Evolutionary conservation across 2,888 invertebrate species (phyloP), one percentile per base, ranked within the genome.

Genomic region (Clunio marinus): DNA sequence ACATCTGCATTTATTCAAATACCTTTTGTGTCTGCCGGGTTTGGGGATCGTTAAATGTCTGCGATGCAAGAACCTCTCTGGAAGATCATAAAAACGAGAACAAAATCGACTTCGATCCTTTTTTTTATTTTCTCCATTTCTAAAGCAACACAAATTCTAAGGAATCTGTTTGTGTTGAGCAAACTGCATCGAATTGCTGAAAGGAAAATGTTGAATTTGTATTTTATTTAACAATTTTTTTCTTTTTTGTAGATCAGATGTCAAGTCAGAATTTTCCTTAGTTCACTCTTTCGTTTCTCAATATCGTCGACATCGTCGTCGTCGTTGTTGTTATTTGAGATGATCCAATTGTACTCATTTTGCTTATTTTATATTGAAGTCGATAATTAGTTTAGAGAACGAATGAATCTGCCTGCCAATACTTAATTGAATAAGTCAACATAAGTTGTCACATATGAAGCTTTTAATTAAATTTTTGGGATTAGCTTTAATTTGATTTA

Each of bases 401-500:
- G n/a, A n/a, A n/a, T n/a, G 32, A 32, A 8, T 5, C 32, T 32
- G 10, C 15, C n/a, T 41, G 41, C 41, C 10, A 41, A n/a, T 2
- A 15, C 41, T 15, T 41, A 41, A 41, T 41, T 41, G n/a, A 41
- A 41, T 41, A 41, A 41, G 41, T n/a, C n/a, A n/a, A 10, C n/a
- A 41, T 10, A 10, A n/a, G 32, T 32, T 32, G 5, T n/a, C n/a
- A n/a, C n/a, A n/a, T n/a, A n/a, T n/a, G n/a, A n/a, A 8, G 10
- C 41, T 41, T n/a, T 41, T 41, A 41, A 41, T 41, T 41, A 2
- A 41, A 41, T 41, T n/a, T n/a, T 41, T 41, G 41, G 41, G 41
- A 41, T 41, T n/a, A 41, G 41, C 41, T 41, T 15, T 41, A 41
- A 41, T 41, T 41, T 41, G 41, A 41, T 41, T 41, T 41, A 41